Percentiles rank a stretch among this genome's conserved stretches.
Evolutionary conservation across 2,113 vertebrate species (phyloP).

Genomic region (Pygoscelis adeliae): DNA sequence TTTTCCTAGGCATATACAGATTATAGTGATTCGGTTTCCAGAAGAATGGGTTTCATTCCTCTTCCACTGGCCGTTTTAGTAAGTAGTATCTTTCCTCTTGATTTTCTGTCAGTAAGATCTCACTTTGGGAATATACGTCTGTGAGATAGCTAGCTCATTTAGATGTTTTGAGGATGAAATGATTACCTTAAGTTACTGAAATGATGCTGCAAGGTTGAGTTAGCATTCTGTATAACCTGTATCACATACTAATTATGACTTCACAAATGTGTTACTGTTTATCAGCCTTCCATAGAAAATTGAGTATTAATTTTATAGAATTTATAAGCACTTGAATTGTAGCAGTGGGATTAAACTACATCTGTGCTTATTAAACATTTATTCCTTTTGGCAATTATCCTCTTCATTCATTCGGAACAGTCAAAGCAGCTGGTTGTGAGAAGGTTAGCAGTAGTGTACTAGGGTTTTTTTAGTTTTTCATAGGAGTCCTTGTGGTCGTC

Average conservation of each 20-base stretch:
- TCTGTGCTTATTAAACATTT: constrained; percentile 21
- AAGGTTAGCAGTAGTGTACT: background rate
- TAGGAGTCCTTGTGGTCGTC: background rate
- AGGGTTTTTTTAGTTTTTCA: background rate
- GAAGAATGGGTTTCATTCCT: constrained; percentile 99
- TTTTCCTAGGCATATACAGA: constrained; percentile 91
- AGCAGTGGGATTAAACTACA: background rate
- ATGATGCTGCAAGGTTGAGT: background rate
- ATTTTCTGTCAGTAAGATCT: background rate
- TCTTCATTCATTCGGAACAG: constrained; percentile 32
- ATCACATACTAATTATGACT: background rate
- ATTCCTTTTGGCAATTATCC: constrained; percentile 35
- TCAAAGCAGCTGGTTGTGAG: constrained; percentile 56
- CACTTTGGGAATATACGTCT: background rate
- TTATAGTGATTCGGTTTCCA: constrained; percentile 95
- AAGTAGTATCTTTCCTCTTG: constrained; percentile 59
- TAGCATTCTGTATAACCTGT: background rate
- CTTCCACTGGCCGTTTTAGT: constrained; percentile 95
- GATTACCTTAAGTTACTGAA: background rate
- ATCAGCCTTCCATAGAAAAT: background rate
- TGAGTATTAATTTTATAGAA: background rate
- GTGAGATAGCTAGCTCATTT: background rate
- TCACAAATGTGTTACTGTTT: background rate
- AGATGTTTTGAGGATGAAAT: background rate
- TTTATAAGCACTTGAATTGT: background rate